A percentile compares a stretch with the other conserved stretches of the same genome.
phyloP scores from a whole-genome alignment of 1,140 invertebrate genomes.

The Diorhabda carinulata region DNA sequence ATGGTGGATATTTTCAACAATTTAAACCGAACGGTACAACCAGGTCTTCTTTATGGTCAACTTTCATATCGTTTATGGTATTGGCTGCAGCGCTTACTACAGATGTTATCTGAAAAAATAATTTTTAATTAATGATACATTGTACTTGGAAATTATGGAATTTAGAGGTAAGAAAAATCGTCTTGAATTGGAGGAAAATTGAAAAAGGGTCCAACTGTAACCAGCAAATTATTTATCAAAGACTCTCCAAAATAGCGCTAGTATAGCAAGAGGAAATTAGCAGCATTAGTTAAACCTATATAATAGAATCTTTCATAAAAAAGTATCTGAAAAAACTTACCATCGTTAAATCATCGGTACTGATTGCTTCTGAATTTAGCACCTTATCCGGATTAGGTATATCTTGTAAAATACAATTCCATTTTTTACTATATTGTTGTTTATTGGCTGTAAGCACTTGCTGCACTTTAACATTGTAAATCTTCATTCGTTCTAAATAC shows the following conservation, averaged over 20 bases:
- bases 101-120: slow-evolving; percentile 57
- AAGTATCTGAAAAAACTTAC: slow-evolving; percentile 46
- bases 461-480: slow-evolving; percentile 62
- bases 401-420: slow-evolving; percentile 54
- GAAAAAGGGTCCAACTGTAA: too few relatives aligned
- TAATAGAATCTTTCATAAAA: too few relatives aligned
- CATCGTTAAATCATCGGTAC: slow-evolving; percentile 53
- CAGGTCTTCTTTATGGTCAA: slow-evolving; percentile 77
- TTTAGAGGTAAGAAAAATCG: too few relatives aligned
- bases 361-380: slow-evolving; percentile 53
- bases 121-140: not conserved
- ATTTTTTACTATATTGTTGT: slow-evolving; percentile 46
- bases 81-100: slow-evolving; percentile 61
- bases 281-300: too few relatives aligned
- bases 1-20: not conserved
- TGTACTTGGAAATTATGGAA: too few relatives aligned
- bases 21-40: slow-evolving; percentile 66
- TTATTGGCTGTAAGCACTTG: slow-evolving; percentile 49
- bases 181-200: too few relatives aligned
- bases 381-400: slow-evolving; percentile 58
- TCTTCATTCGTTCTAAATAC: slow-evolving; percentile 69
- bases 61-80: slow-evolving; percentile 67
- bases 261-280: too few relatives aligned
- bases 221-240: too few relatives aligned
- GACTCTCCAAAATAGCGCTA: too few relatives aligned